These are phyloP conservation scores for Drosophila repletoides DNA, from an alignment of 1,140 invertebrate species.

Conservation along the genomic window DNA sequence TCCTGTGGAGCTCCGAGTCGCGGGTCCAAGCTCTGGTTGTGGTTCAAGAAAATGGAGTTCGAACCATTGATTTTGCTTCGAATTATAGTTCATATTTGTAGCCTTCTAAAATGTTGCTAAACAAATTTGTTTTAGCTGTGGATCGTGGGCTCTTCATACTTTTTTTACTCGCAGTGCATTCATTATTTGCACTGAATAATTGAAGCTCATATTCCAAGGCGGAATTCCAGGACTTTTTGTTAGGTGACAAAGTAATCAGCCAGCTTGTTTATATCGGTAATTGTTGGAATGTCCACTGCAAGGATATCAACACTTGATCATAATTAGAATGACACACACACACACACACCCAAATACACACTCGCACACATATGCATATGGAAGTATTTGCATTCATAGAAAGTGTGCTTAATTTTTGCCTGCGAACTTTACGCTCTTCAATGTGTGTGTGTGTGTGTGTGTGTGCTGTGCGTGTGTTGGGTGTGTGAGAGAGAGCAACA, in stretches of 20 bases:
- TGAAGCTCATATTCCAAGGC: background rate
- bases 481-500: constrained; percentile 34
- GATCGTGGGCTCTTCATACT: too few relatives aligned
- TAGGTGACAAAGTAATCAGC: constrained; percentile 3
- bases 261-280: background rate
- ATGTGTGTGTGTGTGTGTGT: background rate
- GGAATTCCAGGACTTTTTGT: background rate
- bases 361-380: constrained; percentile 4
- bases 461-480: constrained; percentile 1
- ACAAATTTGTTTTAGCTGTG: too few relatives aligned
- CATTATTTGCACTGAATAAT: background rate
- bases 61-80: too few relatives aligned
- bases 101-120: too few relatives aligned
- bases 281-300: background rate
- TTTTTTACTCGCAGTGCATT: too few relatives aligned
- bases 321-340: constrained; percentile 9
- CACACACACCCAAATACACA: background rate
- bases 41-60: too few relatives aligned
- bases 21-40: too few relatives aligned
- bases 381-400: constrained; percentile 25
- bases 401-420: constrained; percentile 69
- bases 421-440: constrained; percentile 37
- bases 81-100: too few relatives aligned
- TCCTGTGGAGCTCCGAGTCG: too few relatives aligned
- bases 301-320: constrained; percentile 23